Evolutionary conservation across 2,113 vertebrate species (phyloP).

Genomic region (Heterocephalus glaber): DNA sequence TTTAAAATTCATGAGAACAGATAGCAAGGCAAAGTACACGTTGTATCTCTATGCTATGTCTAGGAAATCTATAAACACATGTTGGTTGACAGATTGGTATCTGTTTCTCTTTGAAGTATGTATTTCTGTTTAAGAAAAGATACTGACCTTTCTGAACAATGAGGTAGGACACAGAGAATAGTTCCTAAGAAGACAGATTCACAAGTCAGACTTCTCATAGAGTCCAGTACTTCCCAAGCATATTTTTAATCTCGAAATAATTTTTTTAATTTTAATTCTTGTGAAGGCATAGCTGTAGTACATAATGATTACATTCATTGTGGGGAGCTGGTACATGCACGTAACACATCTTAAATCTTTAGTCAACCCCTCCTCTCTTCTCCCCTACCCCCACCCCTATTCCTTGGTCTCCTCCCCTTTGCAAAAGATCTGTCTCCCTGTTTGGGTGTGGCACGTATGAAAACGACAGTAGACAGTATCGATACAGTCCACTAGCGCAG

Average conservation of each 20-base stretch:
- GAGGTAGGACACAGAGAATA: background rate
- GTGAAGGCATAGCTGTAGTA: no score
- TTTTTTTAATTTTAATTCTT: background rate
- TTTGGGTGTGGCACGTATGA: background rate
- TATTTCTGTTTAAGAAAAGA: background rate
- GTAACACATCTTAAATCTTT: background rate
- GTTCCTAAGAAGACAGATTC: background rate
- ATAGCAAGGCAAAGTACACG: conserved; percentile 3
- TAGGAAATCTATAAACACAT: conserved; percentile 24
- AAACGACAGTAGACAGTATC: background rate
- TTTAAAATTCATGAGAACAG: background rate
- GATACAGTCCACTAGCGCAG: background rate
- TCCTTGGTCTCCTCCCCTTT: background rate
- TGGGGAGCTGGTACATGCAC: background rate
- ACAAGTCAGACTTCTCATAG: background rate
- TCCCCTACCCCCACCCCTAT: background rate
- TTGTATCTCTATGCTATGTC: background rate
- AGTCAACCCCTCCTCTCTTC: no score
- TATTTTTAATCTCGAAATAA: background rate
- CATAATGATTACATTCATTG: background rate
- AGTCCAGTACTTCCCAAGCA: background rate
- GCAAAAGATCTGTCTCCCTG: background rate
- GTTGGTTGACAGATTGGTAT: background rate
- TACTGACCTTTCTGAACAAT: background rate
- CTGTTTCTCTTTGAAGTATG: background rate